Base-by-base conservation (phyloP, 1,140 invertebrate species). In the Ceratina japonica region DNA sequence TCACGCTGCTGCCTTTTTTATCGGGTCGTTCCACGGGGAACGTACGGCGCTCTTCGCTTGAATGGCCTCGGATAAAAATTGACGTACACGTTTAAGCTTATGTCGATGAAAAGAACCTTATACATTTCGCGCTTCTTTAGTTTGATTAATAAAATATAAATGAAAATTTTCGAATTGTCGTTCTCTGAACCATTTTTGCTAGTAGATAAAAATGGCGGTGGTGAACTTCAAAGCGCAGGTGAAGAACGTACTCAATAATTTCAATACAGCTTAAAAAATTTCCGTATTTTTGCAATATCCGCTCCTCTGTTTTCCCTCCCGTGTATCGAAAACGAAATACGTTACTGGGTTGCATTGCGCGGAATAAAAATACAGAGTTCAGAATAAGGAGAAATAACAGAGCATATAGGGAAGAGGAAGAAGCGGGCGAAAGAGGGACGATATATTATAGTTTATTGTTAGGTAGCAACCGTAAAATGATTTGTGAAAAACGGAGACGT, bases 1-100 rank as follows among this genome's bases (percentile, higher is more conserved):
- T 70, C 62, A 79, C 56, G 51, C 69, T 51, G 52, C 44, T 73
- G 4, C 0, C 31, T 16, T 61, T 68, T 59, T 52, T 61, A 31
- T 31, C 27, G 27, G 27, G 27, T 31, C 27, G 27, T 5, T n/a
- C 24, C 22, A 10, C 7, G 49, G 10, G 10, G 5, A 44, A 44
- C 8, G 12, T 61, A 12, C n/a, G 16, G 37, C 3, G 70, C 52
- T 15, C 24, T 31, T 31, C 27, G 4, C 27, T 49, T 5, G 16
- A 18, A 15, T 12, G 2, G 52, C 52, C 52, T 54, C 10, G 52
- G n/a, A n/a, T 15, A 10, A 2, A 44, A 44, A 8, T 44, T 44
- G 37, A 44, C 10, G 10, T 44, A 44, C 10, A 8, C 10, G 10
- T 31, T 31, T 31, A 31, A 31, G 27, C 27, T 31, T 31, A 31